Percentiles rank a stretch among this genome's conserved stretches.
Evolutionary conservation across 2,888 invertebrate genomes (phyloP).

Genomic region (Octonoba sinensis): DNA sequence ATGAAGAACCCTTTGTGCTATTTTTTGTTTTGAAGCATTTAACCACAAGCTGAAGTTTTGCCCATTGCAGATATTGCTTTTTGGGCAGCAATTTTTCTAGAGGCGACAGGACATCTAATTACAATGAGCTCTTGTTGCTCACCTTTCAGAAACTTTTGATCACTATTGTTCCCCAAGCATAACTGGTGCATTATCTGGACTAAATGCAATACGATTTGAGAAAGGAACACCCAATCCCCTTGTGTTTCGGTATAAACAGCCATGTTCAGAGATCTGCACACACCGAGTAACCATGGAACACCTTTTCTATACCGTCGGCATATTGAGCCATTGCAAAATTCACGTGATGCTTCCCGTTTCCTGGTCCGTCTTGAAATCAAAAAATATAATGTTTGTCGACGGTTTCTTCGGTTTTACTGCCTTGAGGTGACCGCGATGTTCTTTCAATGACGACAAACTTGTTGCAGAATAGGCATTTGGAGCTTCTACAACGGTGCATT

Average conservation of each 20-base stretch:
- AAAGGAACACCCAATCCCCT: too few species aligned
- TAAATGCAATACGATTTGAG: too few species aligned
- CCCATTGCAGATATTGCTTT: too few species aligned
- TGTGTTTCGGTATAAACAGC: background rate
- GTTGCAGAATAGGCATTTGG: conserved; percentile 6
- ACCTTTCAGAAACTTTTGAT: too few species aligned
- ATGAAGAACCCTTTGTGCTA: too few species aligned
- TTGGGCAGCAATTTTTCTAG: too few species aligned
- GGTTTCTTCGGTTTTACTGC: background rate
- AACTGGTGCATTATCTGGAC: too few species aligned
- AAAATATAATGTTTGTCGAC: background rate
- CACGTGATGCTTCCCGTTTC: conserved; percentile 18
- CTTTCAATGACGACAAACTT: background rate
- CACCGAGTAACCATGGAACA: conserved; percentile 14
- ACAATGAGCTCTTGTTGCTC: too few species aligned
- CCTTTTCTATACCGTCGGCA: background rate
- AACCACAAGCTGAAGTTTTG: too few species aligned
- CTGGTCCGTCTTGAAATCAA: conserved; percentile 36
- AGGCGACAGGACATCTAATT: too few species aligned
- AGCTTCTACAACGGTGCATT: conserved; percentile 6
- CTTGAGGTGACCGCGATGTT: background rate
- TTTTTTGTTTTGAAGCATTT: too few species aligned
- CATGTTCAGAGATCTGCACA: conserved; percentile 7
- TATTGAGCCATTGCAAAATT: conserved; percentile 28
- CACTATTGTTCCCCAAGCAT: too few species aligned